Evolutionary conservation across 2,888 invertebrate species (phyloP).

Genomic region (Cheilosia pagana): DNA sequence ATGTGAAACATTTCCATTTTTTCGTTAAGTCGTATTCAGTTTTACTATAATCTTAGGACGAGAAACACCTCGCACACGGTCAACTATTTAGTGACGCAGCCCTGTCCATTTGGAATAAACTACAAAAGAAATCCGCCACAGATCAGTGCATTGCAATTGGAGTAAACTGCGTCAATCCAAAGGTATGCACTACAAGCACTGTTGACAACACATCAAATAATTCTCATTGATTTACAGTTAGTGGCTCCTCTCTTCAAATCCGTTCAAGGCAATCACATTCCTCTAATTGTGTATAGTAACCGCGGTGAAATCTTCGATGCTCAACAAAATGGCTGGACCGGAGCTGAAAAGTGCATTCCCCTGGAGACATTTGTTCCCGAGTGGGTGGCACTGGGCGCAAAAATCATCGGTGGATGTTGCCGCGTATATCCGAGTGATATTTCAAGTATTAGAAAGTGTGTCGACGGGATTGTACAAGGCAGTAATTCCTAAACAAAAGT

Average conservation of each 20-base stretch:
- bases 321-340: slow-evolving; percentile 85
- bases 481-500: slow-evolving; percentile 29
- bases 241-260: slow-evolving; percentile 86
- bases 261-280: slow-evolving; percentile 85
- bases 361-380: slow-evolving; percentile 89
- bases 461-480: slow-evolving; percentile 76
- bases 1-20: slow-evolving; percentile 28
- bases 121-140: slow-evolving; percentile 85
- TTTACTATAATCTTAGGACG: slow-evolving; percentile 84
- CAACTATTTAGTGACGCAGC: slow-evolving; percentile 91
- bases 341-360: slow-evolving; percentile 87
- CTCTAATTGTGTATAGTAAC: slow-evolving; percentile 95
- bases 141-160: slow-evolving; percentile 91
- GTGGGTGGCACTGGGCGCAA: slow-evolving; percentile 92
- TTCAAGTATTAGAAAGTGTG: slow-evolving; percentile 86
- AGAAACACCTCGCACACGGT: slow-evolving; percentile 88
- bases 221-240: slow-evolving; percentile 78
- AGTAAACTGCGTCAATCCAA: slow-evolving; percentile 92
- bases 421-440: slow-evolving; percentile 93
- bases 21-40: too few species aligned
- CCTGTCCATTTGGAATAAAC: slow-evolving; percentile 86
- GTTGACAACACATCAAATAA: background rate
- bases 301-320: slow-evolving; percentile 86
- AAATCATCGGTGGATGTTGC: slow-evolving; percentile 96
- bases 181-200: slow-evolving; percentile 61